Evolutionary conservation across 2,797 vertebrate species (phyloP), one percentile per base, ranked within the genome.

Genomic region (Xiphophorus birchmanni): DNA sequence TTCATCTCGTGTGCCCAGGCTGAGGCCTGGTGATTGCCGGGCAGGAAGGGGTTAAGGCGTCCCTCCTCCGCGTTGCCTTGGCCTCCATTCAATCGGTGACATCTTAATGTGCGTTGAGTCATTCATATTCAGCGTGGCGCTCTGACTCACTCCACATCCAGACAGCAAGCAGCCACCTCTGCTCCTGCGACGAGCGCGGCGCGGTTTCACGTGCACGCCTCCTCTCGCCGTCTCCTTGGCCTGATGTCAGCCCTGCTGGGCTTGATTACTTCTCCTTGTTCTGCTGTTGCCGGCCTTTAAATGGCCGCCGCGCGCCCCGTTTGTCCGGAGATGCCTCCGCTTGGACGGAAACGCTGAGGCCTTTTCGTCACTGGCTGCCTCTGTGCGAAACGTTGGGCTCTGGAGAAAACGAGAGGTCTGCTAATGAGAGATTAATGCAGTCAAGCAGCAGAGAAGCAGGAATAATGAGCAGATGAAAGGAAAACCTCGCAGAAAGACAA

Each of bases 401-500:
- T 37, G 73, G 74, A 65, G 71, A 26, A 80, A 84, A 58, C 7
- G 60, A 26, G 72, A 78, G 67, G 63, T 75, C 47, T 21, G 47
- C 78, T 93, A 90, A 93, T 92, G 87, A 91, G 89, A 90, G 90
- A 92, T 91, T 93, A 91, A 90, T 91, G 92, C 91, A 85, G 80
- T 78, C 67, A 82, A 86, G 88, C 83, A 76, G 74, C 65, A 77
- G 87, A 84, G 84, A 85, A 84, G 84, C 83, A 78, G 79, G 78
- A 88, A 82, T 73, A 82, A 65, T 42, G 35, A 79, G 78, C 50
- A 81, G 45, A 76, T 48, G 63, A 40, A 58, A 69, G 5, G n/a
- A 77, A 80, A 54, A 5, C 6, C 26, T n/a, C 3, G n/a, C 81
- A 44, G 54, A 83, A 84, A 58, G 75, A 75, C 12, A 80, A 50